Evolutionary conservation across 1,140 invertebrate species (phyloP).

Genomic region (Diachasma alloeum): DNA sequence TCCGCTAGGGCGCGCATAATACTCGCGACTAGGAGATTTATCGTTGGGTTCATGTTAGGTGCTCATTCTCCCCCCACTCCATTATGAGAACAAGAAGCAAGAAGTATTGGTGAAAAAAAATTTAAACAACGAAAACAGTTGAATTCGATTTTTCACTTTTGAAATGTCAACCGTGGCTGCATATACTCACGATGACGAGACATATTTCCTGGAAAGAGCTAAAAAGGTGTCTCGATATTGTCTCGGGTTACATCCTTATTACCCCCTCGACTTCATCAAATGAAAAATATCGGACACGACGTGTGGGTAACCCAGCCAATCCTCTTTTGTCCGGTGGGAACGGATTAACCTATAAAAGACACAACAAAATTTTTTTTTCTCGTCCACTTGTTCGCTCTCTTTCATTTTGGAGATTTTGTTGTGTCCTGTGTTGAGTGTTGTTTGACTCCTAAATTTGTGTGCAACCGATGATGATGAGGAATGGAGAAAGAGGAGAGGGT

Average conservation of each 20-base stretch:
- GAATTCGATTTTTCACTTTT: slow-evolving; percentile 17
- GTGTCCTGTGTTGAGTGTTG: background rate
- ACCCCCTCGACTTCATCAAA: slow-evolving; percentile 37
- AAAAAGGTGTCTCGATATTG: slow-evolving; percentile 33
- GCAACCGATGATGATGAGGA: slow-evolving; percentile 27
- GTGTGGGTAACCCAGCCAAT: slow-evolving; percentile 47
- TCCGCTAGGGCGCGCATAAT: slow-evolving; percentile 21
- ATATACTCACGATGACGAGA: slow-evolving; percentile 18
- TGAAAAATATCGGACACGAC: slow-evolving; percentile 59
- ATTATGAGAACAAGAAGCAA: background rate
- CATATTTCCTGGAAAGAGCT: slow-evolving; percentile 27
- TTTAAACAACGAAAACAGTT: background rate
- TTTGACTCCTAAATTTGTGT: background rate
- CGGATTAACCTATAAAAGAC: slow-evolving; percentile 49
- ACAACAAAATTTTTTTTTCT: background rate
- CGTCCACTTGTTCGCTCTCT: background rate
- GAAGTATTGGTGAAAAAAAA: background rate
- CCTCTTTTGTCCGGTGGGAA: slow-evolving; percentile 61
- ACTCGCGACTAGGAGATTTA: slow-evolving; percentile 28
- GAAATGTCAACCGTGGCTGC: background rate
- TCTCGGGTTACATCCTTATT: slow-evolving; percentile 62
- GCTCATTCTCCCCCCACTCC: background rate
- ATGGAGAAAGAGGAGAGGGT: slow-evolving; percentile 32
- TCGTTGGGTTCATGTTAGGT: slow-evolving; percentile 24
- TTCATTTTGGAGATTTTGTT: background rate